phyloP scores from a whole-genome alignment of 2,113 vertebrate species.

The Coturnix japonica region DNA sequence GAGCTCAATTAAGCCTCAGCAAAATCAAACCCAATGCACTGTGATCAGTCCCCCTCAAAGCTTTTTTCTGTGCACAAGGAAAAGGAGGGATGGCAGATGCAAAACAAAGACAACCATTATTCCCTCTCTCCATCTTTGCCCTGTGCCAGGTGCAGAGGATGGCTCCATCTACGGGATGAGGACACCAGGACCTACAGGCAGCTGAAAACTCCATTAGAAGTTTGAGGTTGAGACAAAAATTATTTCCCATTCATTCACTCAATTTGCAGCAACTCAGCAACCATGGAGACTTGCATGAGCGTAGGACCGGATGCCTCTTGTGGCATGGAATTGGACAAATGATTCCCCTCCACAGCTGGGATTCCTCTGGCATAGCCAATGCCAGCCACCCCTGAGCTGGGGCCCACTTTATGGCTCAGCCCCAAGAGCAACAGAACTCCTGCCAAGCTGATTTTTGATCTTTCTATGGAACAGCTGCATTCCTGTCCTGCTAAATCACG shows the following conservation, averaged over 20 bases:
- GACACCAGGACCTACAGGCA: background rate
- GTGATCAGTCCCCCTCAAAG: background rate
- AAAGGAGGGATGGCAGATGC: background rate
- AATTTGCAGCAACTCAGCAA: background rate
- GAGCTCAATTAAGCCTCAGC: background rate
- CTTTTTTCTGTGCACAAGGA: background rate
- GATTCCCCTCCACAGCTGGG: background rate
- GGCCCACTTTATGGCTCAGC: background rate
- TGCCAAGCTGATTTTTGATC: constrained; percentile 57
- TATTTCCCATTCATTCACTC: background rate
- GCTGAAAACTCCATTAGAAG: background rate
- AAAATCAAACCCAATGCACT: background rate
- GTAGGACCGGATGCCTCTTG: background rate
- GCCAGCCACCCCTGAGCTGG: background rate
- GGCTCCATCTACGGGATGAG: background rate
- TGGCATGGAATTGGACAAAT: background rate
- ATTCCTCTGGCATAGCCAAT: background rate
- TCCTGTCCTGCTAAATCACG: constrained; percentile 40
- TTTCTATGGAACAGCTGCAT: constrained; percentile 3
- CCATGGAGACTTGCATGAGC: background rate
- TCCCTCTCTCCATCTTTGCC: background rate
- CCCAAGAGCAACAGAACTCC: background rate
- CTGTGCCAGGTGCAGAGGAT: background rate
- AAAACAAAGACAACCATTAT: background rate
- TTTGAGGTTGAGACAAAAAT: background rate